phyloP scores from a whole-genome alignment of 2,113 vertebrate species.

The Pantherophis guttatus region DNA sequence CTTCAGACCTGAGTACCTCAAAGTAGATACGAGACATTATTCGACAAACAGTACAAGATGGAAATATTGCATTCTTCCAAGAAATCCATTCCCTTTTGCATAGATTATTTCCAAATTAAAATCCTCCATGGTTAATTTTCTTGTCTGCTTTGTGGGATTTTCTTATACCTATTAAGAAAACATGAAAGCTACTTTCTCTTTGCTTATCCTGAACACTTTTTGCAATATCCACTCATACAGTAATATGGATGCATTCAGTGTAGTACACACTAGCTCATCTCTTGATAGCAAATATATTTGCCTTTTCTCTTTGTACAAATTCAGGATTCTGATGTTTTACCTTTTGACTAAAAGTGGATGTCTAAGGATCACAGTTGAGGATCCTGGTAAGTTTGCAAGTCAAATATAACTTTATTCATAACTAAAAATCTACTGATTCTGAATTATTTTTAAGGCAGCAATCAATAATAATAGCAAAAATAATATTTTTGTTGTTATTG shows the following conservation, averaged over 20 bases:
- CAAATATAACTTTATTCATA: constrained; percentile 39
- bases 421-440: constrained; percentile 29
- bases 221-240: constrained; percentile 39
- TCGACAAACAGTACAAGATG: constrained; percentile 46
- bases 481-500: not conserved
- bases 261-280: constrained; percentile 29
- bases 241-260: constrained; percentile 46
- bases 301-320: constrained; percentile 30
- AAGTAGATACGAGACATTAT: constrained; percentile 33
- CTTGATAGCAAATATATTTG: constrained; percentile 32
- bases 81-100: constrained; percentile 30
- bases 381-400: constrained; percentile 17
- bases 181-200: constrained; percentile 51
- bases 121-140: constrained; percentile 51
- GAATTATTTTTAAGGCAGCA: not conserved
- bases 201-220: constrained; percentile 42
- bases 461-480: not conserved
- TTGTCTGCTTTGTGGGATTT: constrained; percentile 51
- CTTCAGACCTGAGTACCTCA: constrained; percentile 55
- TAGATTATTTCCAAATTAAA: constrained; percentile 48
- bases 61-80: constrained; percentile 55
- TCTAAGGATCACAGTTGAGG: constrained; percentile 21
- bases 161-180: constrained; percentile 52
- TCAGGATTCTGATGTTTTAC: constrained; percentile 18
- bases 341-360: constrained; percentile 30